Percentiles rank a stretch among this genome's conserved stretches.
Conservation (phyloP, 2,797 vertebrate genomes). For the Hydrocynus forskahlii region DNA sequence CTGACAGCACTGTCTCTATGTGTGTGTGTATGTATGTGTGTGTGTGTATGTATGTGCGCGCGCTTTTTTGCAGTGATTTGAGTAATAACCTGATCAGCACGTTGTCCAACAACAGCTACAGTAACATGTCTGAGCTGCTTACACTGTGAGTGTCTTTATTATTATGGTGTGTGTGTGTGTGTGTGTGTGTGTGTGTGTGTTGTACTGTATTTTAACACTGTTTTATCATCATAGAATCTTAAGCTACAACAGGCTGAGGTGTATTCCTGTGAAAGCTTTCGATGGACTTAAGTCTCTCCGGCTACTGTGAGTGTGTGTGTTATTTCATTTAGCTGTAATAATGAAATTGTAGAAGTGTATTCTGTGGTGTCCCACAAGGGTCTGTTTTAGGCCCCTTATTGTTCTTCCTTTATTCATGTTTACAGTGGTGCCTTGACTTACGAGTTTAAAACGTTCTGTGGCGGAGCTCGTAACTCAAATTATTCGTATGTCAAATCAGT, state of each 20-base stretch:
- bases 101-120: slow-evolving; percentile 98
- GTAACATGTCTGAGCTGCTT: slow-evolving; percentile 98
- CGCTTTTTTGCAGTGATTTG: slow-evolving; percentile 92
- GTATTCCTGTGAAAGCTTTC: slow-evolving; percentile 91
- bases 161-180: slow-evolving; percentile 41
- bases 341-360: no score
- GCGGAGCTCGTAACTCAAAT: no score
- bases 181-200: slow-evolving; percentile 23
- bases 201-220: slow-evolving; percentile 38
- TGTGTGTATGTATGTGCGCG: slow-evolving; percentile 36
- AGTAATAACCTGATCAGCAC: slow-evolving; percentile 99
- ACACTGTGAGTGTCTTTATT: slow-evolving; percentile 95
- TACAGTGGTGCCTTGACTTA: no score
- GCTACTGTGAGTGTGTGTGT: slow-evolving; percentile 94
- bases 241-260: slow-evolving; percentile 95
- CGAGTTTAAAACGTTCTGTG: no score
- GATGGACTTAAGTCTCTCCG: slow-evolving; percentile 92
- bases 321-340: no score
- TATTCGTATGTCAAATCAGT: no score
- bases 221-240: slow-evolving; percentile 84
- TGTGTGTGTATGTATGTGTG: slow-evolving; percentile 16
- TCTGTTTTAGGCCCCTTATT: neutral
- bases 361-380: neutral
- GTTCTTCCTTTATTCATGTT: no score
- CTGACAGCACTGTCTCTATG: slow-evolving; percentile 41